Base-by-base conservation (phyloP, 2,888 invertebrate species). In the Frankliniella fusca region DNA sequence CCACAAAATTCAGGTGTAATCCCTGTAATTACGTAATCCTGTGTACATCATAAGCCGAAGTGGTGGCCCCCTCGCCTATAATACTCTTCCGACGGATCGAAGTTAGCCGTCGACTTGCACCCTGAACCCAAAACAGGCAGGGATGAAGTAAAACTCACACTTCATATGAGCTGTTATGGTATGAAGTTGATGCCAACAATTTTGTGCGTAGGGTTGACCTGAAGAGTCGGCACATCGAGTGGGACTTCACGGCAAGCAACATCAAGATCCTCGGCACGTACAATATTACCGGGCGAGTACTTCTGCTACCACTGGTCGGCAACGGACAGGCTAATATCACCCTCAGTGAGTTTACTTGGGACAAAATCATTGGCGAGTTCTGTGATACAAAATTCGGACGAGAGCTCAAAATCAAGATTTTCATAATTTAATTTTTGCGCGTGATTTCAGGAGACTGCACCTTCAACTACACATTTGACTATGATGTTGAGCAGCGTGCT, bases 381-480 rank as follows among this genome's bases (percentile, higher is more conserved):
- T n/a, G 5, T 38, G 3, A 38, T 38, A 38, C 2, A 38, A 38
- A 38, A 38, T 38, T 3, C 38, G 38, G 38, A 38, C 38, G 5
- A 5, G 5, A 3, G 38, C 38, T 3, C 3, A 38, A 38, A 38
- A 38, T 38, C 38, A 38, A 2, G 38, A 38, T 38, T 38, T 38
- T 38, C 2, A 38, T 3, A 38, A 38, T 3, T 3, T 3, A n/a
- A 15, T 28, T n/a, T 82, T 81, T 38, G n/a, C 38, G 38, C 38
- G 38, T 38, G 38, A 65, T 84, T 84, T 54, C 83, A 86, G 86
- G 85, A 27, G 83, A 86, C 49, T 83, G 86, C 48, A 84, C 85
- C 65, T 85, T 85, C 23, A 85, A 85, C 20, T 86, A 86, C 83
- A 85, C 84, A 81, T 86, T 85, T 81, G 85, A 86, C 81, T 85